Evolutionary conservation across 1,140 invertebrate species (phyloP), one percentile per base, ranked within the genome.

Genomic region (Lepidurus arcticus): DNA sequence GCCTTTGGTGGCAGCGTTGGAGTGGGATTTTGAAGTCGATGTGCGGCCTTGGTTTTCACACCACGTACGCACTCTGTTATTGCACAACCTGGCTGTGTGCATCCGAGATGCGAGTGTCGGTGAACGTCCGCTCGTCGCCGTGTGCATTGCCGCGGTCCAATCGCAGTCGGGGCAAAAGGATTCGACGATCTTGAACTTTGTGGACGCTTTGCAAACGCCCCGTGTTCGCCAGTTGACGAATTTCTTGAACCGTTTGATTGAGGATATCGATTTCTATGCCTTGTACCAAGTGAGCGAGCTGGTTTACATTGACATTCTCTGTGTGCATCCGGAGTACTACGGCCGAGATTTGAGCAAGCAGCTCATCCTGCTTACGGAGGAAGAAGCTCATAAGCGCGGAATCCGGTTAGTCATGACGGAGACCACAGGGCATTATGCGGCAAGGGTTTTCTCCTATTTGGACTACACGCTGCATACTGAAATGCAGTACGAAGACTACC

Each of bases 251-350:
- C 53, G 21, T 21, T 65, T 65, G 53, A 65, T 65, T 65, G 9
- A 9, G 53, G 53, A 1, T 65, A 65, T 65, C 53, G 53, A 65
- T 65, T 65, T 65, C n/a, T 65, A 65, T 21, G 53, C 53, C 16
- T 3, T 65, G 8, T 65, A 65, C 53, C 3, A 65, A 65, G 53
- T 65, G 53, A 65, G 53, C 53, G 16, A 65, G 21, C 13, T 65
- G 53, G 53, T 65, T 13, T 65, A 65, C 53, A 65, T 65, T 65
- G 53, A 65, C 21, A 65, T 65, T 65, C 53, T 65, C 53, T 65
- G 53, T 21, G 53, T 65, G 6, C 53, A 65, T 16, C 53, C 53
- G 9, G 53, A 65, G 53, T 65, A 65, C n/a, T 65, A 65, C 53
- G 53, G 53, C 53, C 53, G 53, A 21, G 13, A 65, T 65, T 65